Evolutionary conservation across 2,888 invertebrate genomes (phyloP).

Genomic region (Rambutsinella grinnellia): DNA sequence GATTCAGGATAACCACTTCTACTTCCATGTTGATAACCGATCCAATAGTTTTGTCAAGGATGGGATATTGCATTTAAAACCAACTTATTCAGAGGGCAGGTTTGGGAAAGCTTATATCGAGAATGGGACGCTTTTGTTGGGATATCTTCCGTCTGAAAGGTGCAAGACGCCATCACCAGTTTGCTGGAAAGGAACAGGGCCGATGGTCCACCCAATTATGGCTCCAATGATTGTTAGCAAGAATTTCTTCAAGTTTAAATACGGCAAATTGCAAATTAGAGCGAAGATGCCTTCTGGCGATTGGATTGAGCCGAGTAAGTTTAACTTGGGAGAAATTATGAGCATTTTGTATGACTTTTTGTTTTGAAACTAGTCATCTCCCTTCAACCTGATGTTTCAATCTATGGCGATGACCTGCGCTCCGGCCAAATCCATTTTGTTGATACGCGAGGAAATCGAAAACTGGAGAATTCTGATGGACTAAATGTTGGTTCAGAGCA

Average conservation of each 20-base stretch:
- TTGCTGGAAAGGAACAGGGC: conserved; percentile 35
- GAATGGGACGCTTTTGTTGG: conserved; percentile 49
- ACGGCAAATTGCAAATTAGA: conserved; percentile 49
- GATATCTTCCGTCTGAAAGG: conserved; percentile 31
- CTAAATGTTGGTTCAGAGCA: conserved; percentile 42
- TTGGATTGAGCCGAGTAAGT: conserved; percentile 53
- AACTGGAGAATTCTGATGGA: conserved; percentile 17
- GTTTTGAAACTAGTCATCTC: conserved; percentile 49
- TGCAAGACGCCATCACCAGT: not conserved
- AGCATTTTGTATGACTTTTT: not conserved
- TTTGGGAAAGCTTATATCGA: conserved; percentile 50
- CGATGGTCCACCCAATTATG: conserved; percentile 50
- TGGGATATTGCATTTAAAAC: conserved; percentile 45
- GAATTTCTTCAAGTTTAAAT: conserved; percentile 41
- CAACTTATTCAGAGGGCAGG: conserved; percentile 38
- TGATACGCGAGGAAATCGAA: conserved; percentile 49
- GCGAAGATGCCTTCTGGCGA: conserved; percentile 57
- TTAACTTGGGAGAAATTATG: not conserved
- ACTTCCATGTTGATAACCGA: conserved; percentile 29
- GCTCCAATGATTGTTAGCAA: conserved; percentile 36
- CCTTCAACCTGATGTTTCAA: conserved; percentile 30
- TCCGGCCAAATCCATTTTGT: conserved; percentile 52
- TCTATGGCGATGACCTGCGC: conserved; percentile 28
- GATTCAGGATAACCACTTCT: conserved; percentile 33
- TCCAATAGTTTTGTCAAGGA: conserved; percentile 39